Base-by-base conservation (phyloP, 2,888 invertebrate species). In the Acheta domesticus region DNA sequence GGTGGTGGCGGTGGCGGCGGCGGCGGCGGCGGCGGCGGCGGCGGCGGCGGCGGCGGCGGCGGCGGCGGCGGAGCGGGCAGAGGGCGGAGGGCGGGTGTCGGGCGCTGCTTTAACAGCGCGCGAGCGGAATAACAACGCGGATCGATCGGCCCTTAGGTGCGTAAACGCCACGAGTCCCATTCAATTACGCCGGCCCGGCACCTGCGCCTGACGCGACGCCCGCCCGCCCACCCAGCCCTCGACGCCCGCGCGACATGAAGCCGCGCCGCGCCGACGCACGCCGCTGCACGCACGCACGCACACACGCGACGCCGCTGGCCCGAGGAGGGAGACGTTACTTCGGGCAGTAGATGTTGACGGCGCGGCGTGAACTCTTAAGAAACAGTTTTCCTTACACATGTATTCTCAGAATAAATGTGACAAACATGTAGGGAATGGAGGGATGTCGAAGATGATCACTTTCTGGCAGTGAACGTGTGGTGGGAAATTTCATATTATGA, bases 121-220 rank as follows among this genome's bases (percentile, higher is more conserved):
- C 14, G 62, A 62, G 14, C 14, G 62, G 62, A 62, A 62, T 62
- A 62, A 62, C 62, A 62, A 62, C 62, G 62, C n/a, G 62, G 16
- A 62, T 62, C 62, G 62, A 62, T 62, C 62, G 62, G n/a, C 62
- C 62, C 62, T 62, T 62, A 62, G 62, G 62, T 62, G 62, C 62
- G 62, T 62, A 62, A 62, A 62, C 62, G 62, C 62, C 62, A 62
- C 62, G 62, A 62, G 62, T 62, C 62, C 62, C 62, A 62, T 62
- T 62, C 62, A 62, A 62, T 62, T 62, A 62, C 14, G 62, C 62
- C 16, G 16, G 62, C n/a, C 62, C 62, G 62, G 16, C 62, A 62
- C 62, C 62, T 62, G 62, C 62, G 62, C n/a, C 62, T 62, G 62
- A 62, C 62, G 62, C 62, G 62, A 12, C 62, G 62, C 62, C 62